These are phyloP conservation scores for Gnathonemus longibarbis DNA, from an alignment of 2,113 vertebrate species.

Conservation along the genomic window DNA sequence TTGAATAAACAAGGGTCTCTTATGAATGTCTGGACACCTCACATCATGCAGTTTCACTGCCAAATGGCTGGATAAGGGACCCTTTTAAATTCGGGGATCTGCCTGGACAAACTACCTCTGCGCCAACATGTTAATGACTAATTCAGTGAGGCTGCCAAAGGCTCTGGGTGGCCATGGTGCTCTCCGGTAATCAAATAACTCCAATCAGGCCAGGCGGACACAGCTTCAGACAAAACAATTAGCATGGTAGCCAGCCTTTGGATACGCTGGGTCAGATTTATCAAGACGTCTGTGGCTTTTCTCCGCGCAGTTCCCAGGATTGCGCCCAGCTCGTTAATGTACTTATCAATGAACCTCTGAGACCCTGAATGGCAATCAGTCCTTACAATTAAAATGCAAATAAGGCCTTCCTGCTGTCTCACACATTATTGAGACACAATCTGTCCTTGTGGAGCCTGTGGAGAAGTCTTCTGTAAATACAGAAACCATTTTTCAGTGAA, in stretches of 20 bases:
- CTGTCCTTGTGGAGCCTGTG: neutral
- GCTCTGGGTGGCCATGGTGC: constrained; percentile 6
- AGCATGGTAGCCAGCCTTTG: neutral
- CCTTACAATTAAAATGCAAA: constrained; percentile 26
- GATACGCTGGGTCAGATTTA: constrained; percentile 9
- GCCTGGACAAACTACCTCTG: constrained; percentile 1
- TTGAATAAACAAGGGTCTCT: neutral
- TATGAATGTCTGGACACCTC: neutral
- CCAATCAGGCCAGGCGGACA: constrained; percentile 7
- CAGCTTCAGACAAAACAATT: constrained; percentile 16
- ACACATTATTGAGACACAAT: constrained; percentile 5
- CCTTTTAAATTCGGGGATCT: neutral
- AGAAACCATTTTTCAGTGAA: neutral
- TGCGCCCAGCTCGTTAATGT: constrained; percentile 18
- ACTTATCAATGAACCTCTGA: constrained; percentile 7
- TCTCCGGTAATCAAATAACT: constrained; percentile 19
- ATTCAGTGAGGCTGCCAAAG: constrained; percentile 1
- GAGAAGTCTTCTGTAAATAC: neutral
- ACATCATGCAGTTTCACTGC: neutral
- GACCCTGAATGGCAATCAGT: constrained; percentile 17
- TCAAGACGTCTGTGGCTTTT: constrained; percentile 4
- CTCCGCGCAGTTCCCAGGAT: neutral
- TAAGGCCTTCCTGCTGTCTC: constrained; percentile 10
- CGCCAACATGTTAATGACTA: constrained; percentile 22
- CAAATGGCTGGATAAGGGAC: neutral